Conservation (phyloP, 2,113 vertebrate species). For the Nothoprocta pentlandii region DNA sequence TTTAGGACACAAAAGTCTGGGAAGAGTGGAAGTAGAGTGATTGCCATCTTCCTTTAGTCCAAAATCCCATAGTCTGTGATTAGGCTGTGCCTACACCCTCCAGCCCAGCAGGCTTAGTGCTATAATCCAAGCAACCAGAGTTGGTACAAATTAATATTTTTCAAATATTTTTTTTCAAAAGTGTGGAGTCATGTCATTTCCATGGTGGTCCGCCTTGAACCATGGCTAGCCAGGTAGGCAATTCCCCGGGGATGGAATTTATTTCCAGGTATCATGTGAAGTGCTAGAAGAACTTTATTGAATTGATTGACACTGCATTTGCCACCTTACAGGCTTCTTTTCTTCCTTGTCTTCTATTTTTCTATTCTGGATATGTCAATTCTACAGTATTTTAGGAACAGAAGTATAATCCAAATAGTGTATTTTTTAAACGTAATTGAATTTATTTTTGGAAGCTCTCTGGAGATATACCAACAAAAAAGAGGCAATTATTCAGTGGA, state of each 20-base stretch:
- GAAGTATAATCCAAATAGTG: background rate
- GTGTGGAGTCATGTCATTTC: background rate
- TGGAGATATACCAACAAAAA: background rate
- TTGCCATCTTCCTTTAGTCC: background rate
- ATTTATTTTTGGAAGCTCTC: background rate
- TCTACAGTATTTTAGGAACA: background rate
- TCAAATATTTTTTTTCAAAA: background rate
- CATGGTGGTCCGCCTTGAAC: background rate
- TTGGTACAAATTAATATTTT: background rate
- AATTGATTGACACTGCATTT: background rate
- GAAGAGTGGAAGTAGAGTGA: background rate
- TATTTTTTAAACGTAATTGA: background rate
- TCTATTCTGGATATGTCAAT: background rate
- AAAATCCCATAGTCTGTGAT: background rate
- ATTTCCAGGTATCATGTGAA: background rate
- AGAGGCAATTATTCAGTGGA: background rate
- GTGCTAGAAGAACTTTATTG: background rate
- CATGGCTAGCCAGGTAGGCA: background rate
- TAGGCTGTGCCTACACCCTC: fast-evolving
- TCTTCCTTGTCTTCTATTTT: background rate
- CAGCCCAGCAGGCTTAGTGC: background rate
- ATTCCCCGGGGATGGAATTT: background rate
- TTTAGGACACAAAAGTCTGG: background rate
- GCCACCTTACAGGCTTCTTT: background rate
- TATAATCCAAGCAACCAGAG: background rate